These are phyloP conservation scores for Ptilorrhoa leucosticta DNA, from an alignment of 2,113 vertebrate genomes.

Conservation along the genomic window DNA sequence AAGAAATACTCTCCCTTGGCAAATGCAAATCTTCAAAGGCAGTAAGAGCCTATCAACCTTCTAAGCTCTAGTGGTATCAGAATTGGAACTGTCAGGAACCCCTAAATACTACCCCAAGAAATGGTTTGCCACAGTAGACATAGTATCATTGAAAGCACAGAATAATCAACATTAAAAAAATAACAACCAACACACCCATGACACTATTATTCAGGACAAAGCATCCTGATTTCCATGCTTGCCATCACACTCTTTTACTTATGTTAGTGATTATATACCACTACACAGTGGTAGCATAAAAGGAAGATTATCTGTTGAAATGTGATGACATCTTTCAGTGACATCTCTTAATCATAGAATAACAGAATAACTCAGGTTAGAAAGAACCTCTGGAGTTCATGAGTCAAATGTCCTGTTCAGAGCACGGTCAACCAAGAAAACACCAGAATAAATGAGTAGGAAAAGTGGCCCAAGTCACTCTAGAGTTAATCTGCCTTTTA, in stretches of 20 bases:
- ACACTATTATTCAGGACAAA: not conserved
- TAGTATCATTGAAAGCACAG: not conserved
- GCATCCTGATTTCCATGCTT: not conserved
- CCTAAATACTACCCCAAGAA: not conserved
- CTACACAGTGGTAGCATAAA: not conserved
- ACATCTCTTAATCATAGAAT: not conserved
- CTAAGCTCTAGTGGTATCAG: not conserved
- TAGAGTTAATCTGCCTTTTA: not conserved
- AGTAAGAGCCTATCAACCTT: not conserved
- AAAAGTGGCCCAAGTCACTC: not conserved
- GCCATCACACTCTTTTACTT: not conserved
- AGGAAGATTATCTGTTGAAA: not conserved
- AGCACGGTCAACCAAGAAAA: not conserved
- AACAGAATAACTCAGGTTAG: not conserved
- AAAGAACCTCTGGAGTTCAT: not conserved
- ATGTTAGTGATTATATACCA: not conserved
- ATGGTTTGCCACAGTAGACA: not conserved
- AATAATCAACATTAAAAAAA: not conserved
- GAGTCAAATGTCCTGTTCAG: not conserved
- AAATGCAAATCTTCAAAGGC: not conserved
- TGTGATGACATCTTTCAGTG: not conserved
- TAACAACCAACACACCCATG: rapidly evolving
- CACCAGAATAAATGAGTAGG: not conserved
- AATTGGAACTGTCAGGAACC: not conserved
- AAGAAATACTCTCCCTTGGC: not conserved